Base-by-base conservation (phyloP, 2,113 vertebrate genomes). In the Calyptomena viridis region DNA sequence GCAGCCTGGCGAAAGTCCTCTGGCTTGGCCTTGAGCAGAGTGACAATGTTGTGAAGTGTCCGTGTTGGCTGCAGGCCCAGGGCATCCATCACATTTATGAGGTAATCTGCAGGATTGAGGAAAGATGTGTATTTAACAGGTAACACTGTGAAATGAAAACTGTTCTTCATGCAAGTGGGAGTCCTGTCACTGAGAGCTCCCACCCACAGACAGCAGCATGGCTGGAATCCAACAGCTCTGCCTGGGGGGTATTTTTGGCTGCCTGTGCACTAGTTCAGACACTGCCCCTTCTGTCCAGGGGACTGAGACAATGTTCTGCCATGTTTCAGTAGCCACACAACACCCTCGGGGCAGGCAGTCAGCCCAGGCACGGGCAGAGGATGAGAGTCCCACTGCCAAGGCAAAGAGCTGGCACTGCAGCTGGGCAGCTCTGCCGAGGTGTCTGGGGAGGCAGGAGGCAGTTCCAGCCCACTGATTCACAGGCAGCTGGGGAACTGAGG, bases 21-120 rank as follows among this genome's bases (percentile, higher is more conserved):
- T 0, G 99, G 99, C 64, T 98, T 99, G 89, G 98, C 96, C 96
- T 99, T 99, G 88, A 99, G 81, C 52, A 99, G 98, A 1, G 95
- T 92, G 7, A 96, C 97, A 0, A 99, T 98, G 58, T 97, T 98
- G 90, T 99, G 99, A 60, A 99, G 98, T 1, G 87, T 71, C 84
- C 98, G 98, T 0, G 99, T 99, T 0, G 99, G 99, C 97, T 99
- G 99, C 42, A 99, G 98, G 62, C 99, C 99, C 35, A 99, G 96
- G 31, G 99, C 99, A 0, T 99, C 99, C 99, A 99, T 99, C 95
- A 99, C 99, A 0, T 99, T 99, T 92, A 98, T 99, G 60, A 99
- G 97, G 64, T 99, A 99, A 95, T 99, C 99, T 99, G 97, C 5
- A 74, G 89, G 87, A 37, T 19, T 1, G 53, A 44, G 49, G 63